Percentiles rank a stretch among this genome's conserved stretches.
Conservation (phyloP, 2,888 invertebrate species). For the Arctia plantaginis region DNA sequence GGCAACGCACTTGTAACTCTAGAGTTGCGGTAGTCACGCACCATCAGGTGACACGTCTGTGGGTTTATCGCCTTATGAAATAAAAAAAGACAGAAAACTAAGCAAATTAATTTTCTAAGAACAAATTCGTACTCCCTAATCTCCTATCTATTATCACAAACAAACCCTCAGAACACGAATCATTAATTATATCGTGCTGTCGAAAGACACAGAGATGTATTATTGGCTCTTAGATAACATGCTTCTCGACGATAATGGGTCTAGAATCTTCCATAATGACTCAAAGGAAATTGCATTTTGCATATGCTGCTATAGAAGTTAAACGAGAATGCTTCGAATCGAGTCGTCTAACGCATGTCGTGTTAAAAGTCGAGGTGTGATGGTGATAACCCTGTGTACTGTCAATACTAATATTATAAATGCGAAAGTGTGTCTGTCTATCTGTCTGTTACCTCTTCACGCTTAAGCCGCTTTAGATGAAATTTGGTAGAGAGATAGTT, state of each 20-base stretch:
- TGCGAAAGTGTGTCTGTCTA: too few relatives aligned
- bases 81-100: too few relatives aligned
- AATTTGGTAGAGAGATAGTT: too few relatives aligned
- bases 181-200: not conserved
- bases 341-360: not conserved
- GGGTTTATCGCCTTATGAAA: too few relatives aligned
- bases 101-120: too few relatives aligned
- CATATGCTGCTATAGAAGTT: not conserved
- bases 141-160: not conserved
- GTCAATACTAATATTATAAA: too few relatives aligned
- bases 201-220: not conserved
- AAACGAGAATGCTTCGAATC: not conserved
- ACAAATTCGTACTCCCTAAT: not conserved
- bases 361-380: not conserved
- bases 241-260: not conserved
- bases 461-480: too few relatives aligned
- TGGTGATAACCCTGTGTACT: not conserved
- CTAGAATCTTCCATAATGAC: not conserved
- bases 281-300: conserved; percentile 6
- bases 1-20: too few relatives aligned
- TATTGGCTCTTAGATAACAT: not conserved
- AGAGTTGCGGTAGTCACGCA: too few relatives aligned
- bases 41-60: too few relatives aligned
- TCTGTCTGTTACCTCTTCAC: too few relatives aligned
- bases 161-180: not conserved